Evolutionary conservation across 23 tunicate genomes (phyloP), one percentile per base, ranked within the genome.

Genomic region (Botrylloides violaceus): DNA sequence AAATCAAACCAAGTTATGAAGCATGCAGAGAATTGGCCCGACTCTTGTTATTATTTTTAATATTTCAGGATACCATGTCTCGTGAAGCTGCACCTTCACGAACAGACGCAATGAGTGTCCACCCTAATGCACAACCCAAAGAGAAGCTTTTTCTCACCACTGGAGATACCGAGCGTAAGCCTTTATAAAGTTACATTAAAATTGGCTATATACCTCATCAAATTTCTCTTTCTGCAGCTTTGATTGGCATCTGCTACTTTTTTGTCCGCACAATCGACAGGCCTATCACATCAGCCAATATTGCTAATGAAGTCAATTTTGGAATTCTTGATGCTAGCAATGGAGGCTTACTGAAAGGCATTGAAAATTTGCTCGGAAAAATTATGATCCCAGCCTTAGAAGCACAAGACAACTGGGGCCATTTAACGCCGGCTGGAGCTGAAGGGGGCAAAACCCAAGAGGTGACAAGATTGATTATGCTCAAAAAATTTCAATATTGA

Each of bases 241-340:
- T 95, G 76, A 79, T 73, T 22, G 99, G 99, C 25, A 58, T 78
- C 26, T 84, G 92, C 33, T 90, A 80, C 66, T 90, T 78, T 78
- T 90, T 90, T 71, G 78, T 90, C 1, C 85, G 86, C 5, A 83
- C 90, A 4, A 66, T 43, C 61, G 28, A 65, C 3, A 90, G 79
- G 71, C 32, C 85, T 49, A 90, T 90, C 57, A 70, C 97, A n/a
- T 72, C 91, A 1, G 82, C 97, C 7, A 90, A 90, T 64, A 76
- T 90, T 32, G 91, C 92, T 0, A 90, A 90, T 57, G 97, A 90
- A 53, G 97, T 90, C 73, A 90, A 90, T 77, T 90, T 90, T 58
- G 97, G 97, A 28, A 30, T 90, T 21, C 53, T 90, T 23, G 97
- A 90, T 39, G 97, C 97, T 49, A 73, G 71, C 0, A 83, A 77